Base-by-base conservation (phyloP, 2,888 invertebrate genomes). In the Gerosis bhagava region DNA sequence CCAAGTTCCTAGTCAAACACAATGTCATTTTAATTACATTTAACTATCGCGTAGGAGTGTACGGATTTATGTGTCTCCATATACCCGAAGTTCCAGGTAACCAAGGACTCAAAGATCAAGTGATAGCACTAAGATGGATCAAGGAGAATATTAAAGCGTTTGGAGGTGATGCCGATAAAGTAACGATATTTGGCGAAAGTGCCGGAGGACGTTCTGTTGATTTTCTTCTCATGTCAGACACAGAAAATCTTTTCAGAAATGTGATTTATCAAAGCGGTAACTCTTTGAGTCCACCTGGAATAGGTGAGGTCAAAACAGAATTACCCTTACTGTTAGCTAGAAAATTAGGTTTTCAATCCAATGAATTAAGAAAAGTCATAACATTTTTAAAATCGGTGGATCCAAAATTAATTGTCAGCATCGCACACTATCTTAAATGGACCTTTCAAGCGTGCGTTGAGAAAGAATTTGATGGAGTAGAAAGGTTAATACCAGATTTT, bases 11-110 rank as follows among this genome's bases (percentile, higher is more conserved):
- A 6, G 63, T 79, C 5, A 65, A 60, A 41, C 71, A 78, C 56
- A 66, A 74, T 12, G 62, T 81, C 12, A 67, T 80, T 15, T 29
- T 80, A 2, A 71, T 80, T 0, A 67, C 70, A 2, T 17, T 80
- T 0, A 76, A 70, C 39, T 76, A 81, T 41, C 62, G 80, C 4
- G 35, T 70, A 0, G 77, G 74, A n/a, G 63, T 73, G 0, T 80
- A 75, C 35, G 80, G 80, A 6, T 80, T 80, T 41, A 74, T 80
- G 73, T 77, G 77, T 31, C 60, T 79, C 1, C 67, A 70, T 32
- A 63, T 52, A n/a, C 64, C 69, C 4, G 62, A 67, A 28, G 59
- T 70, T 7, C 67, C 77, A 2, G 80, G 79, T 8, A 81, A 81
- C 37, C 73, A 75, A 53, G 80, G 81, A 0, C 54, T 81, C 0